phyloP scores from a whole-genome alignment of 2,888 invertebrate genomes.

The Ypsolopha scabrella region DNA sequence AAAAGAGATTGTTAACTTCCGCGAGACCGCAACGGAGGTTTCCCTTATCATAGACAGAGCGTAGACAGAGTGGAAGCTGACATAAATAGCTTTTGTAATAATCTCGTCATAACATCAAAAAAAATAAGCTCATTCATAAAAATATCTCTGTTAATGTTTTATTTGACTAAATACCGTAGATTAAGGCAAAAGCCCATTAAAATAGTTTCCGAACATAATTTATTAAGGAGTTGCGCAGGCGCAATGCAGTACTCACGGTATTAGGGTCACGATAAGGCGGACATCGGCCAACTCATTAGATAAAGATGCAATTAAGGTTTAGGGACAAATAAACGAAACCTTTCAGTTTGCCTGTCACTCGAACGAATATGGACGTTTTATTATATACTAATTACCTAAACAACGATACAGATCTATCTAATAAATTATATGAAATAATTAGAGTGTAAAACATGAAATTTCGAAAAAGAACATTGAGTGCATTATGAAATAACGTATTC shows the following conservation, averaged over 20 bases:
- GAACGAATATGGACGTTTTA: not conserved
- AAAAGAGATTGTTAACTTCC: no score
- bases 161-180: slow-evolving; percentile 6
- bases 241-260: slow-evolving; percentile 17
- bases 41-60: no score
- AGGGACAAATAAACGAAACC: slow-evolving; percentile 16
- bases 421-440: not conserved
- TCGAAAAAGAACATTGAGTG: slow-evolving; percentile 6
- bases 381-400: not conserved
- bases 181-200: slow-evolving; percentile 20
- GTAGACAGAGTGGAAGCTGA: no score
- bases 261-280: slow-evolving; percentile 46
- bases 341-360: slow-evolving; percentile 1
- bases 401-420: no score
- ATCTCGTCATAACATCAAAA: no score
- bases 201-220: slow-evolving; percentile 27
- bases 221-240: slow-evolving; percentile 14
- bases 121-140: no score
- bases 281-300: slow-evolving; percentile 35
- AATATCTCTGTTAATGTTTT: not conserved
- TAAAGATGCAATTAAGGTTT: slow-evolving; percentile 53
- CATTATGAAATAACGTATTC: slow-evolving; percentile 13
- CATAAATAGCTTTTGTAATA: no score
- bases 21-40: no score
- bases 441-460: not conserved